phyloP scores from a whole-genome alignment of 2,888 invertebrate genomes.

The Dastarcus helophoroides region DNA sequence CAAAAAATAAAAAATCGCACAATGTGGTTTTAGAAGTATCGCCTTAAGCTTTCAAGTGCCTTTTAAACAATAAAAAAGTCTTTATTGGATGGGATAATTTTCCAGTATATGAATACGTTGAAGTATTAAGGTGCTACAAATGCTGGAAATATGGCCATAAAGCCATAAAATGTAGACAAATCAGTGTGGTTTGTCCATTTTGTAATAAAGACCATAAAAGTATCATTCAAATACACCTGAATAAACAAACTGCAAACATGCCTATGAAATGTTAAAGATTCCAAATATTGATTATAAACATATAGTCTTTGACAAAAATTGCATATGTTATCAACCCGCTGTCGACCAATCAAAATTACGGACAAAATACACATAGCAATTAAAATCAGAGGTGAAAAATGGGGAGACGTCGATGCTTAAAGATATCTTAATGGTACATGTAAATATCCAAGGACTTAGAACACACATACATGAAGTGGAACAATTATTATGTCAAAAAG shows the following conservation, averaged over 20 bases:
- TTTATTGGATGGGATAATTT: not conserved
- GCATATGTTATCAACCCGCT: not conserved
- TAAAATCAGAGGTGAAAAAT: no score
- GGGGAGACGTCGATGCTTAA: no score
- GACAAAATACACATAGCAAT: not conserved
- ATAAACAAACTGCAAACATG: not conserved
- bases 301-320: slow-evolving; percentile 1
- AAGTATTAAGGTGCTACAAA: no score
- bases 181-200: no score
- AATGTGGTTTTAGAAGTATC: not conserved
- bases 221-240: not conserved
- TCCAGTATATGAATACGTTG: no score
- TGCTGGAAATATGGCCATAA: no score
- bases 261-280: not conserved
- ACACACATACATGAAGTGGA: not conserved
- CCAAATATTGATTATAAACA: slow-evolving; percentile 1
- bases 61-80: not conserved
- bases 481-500: not conserved
- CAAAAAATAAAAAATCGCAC: not conserved
- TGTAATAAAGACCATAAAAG: not conserved
- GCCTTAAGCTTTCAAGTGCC: not conserved
- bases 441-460: not conserved
- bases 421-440: not conserved
- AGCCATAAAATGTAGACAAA: no score
- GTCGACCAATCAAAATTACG: not conserved